Conservation (phyloP, 2,888 invertebrate genomes). For the Cosmorhoe ocellata region DNA sequence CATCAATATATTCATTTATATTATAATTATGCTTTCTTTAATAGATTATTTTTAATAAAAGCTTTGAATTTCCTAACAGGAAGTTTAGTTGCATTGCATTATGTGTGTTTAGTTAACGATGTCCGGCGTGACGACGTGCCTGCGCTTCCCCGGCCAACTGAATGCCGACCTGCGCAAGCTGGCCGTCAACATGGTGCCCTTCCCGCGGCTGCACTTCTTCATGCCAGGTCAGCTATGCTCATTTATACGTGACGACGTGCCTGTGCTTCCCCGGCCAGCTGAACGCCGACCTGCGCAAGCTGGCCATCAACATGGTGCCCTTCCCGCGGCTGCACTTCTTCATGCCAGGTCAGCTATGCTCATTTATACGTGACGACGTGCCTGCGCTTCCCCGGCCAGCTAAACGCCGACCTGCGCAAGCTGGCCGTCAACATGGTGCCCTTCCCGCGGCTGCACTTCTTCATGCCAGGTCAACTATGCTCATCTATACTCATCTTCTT, state of each 20-base stretch:
- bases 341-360: slow-evolving; percentile 92
- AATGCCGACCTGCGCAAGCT: slow-evolving; percentile 93
- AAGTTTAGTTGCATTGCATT: too few species aligned
- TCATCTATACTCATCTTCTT: too few species aligned
- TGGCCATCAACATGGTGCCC: slow-evolving; percentile 95
- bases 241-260: slow-evolving; percentile 71
- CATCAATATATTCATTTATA: too few species aligned
- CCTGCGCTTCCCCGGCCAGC: slow-evolving; percentile 70
- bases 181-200: slow-evolving; percentile 95
- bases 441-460: slow-evolving; percentile 94
- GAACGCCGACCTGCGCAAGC: slow-evolving; percentile 92
- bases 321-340: slow-evolving; percentile 95
- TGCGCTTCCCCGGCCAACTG: slow-evolving; percentile 71
- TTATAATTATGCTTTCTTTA: too few species aligned
- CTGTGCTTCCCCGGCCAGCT: slow-evolving; percentile 72
- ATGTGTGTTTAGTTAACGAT: slow-evolving; percentile 57
- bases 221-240: too few species aligned
- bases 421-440: slow-evolving; percentile 95
- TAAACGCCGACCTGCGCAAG: slow-evolving; percentile 92
- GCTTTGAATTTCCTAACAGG: too few species aligned
- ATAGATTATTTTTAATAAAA: too few species aligned
- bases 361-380: slow-evolving; percentile 73
- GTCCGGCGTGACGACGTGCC: slow-evolving; percentile 74
- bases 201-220: slow-evolving; percentile 94
- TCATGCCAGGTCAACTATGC: slow-evolving; percentile 93